phyloP scores from a whole-genome alignment of 2,113 vertebrate species.

The Nothobranchius furzeri region DNA sequence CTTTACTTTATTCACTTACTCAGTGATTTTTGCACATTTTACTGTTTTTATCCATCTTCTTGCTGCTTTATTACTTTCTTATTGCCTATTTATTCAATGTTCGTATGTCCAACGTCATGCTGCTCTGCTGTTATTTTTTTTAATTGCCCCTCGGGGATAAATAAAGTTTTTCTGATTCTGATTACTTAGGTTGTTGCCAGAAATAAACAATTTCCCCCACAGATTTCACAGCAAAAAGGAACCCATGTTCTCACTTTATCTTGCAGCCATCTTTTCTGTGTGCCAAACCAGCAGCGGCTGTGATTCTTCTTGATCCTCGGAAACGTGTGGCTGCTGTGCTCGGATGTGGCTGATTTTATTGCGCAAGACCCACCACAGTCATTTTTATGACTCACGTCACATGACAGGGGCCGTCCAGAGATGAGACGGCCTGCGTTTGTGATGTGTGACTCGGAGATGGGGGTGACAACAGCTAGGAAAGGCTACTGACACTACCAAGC shows the following conservation, averaged over 20 bases:
- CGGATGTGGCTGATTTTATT: conserved; percentile 58
- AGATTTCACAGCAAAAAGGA: not conserved
- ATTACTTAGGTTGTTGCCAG: not conserved
- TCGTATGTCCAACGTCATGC: no score
- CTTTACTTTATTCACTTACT: no score
- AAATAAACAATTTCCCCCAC: not conserved
- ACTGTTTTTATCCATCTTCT: no score
- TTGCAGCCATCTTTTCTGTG: conserved; percentile 10
- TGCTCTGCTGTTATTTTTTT: no score
- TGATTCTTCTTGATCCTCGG: conserved; percentile 27
- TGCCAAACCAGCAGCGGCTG: conserved; percentile 19
- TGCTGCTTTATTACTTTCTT: no score
- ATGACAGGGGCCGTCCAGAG: conserved; percentile 20
- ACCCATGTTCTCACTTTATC: not conserved
- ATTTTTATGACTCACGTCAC: conserved; percentile 25
- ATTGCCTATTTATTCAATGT: no score
- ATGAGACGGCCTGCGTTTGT: conserved; percentile 11
- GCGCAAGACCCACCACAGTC: conserved; percentile 61
- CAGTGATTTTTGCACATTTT: no score
- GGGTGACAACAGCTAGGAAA: conserved; percentile 44
- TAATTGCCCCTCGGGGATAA: no score
- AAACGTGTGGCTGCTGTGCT: conserved; percentile 46
- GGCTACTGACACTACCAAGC: conserved; percentile 40
- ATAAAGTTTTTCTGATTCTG: no score
- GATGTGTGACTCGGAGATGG: conserved; percentile 52